Conservation (phyloP, 2,797 vertebrate genomes). For the Semotilus atromaculatus region DNA sequence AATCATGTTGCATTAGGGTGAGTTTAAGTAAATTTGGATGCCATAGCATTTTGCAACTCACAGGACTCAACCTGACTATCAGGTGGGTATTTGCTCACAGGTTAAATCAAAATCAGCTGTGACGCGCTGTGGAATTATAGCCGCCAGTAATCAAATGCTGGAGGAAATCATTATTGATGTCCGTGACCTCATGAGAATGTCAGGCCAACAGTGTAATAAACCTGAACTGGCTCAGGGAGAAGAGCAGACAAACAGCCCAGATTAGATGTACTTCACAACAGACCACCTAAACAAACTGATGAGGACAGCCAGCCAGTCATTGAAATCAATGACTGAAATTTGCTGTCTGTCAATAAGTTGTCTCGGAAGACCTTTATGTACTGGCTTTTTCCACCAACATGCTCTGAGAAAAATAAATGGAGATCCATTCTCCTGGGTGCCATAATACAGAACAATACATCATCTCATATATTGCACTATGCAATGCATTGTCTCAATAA, state of each 20-base stretch:
- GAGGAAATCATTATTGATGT: conserved; percentile 3
- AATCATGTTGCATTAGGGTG: background rate
- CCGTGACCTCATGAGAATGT: conserved; percentile 9
- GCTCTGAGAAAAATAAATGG: background rate
- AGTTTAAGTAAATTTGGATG: background rate
- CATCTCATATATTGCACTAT: background rate
- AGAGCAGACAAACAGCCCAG: background rate
- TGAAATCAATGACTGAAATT: background rate
- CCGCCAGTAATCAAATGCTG: background rate
- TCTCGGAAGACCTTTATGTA: background rate
- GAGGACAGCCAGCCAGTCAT: background rate
- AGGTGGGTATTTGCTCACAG: background rate
- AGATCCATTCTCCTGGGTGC: background rate
- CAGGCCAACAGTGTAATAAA: conserved; percentile 15
- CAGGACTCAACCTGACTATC: background rate
- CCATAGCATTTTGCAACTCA: background rate
- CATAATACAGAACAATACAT: background rate
- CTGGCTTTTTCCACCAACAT: background rate
- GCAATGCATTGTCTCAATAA: background rate
- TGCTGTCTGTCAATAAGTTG: background rate
- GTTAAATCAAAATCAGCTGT: background rate
- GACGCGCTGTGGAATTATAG: background rate
- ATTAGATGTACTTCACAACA: background rate
- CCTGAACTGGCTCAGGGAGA: background rate
- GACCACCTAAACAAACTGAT: conserved; percentile 6